Base-by-base conservation (phyloP, 2,797 vertebrate genomes). In the Otolemur crassicaudatus region DNA sequence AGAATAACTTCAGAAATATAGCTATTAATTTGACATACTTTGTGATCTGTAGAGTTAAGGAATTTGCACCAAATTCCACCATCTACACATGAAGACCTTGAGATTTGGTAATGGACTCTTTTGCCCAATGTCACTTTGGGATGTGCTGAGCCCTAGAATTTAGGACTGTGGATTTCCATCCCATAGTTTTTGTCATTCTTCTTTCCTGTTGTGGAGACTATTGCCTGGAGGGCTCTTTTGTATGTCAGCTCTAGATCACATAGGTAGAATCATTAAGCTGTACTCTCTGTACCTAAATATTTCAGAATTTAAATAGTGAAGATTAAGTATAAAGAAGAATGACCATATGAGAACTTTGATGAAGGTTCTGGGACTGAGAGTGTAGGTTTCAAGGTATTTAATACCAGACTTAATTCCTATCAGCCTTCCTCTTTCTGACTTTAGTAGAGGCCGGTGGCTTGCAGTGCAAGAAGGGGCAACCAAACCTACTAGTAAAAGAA, bases 241-340 rank as follows among this genome's bases (percentile, higher is more conserved):
- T 87, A 16, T 81, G 12, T 25, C 6, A 69, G 69, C n/a, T 94
- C 19, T 72, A 84, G 46, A 56, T 73, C 40, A 76, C 93, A 19
- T 79, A 12, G 6, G 22, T 89, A 46, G 46, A 87, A 84, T 91
- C 94, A 53, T 53, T 94, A 31, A 96, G 22, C 65, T 58, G 7
- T 77, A 22, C 0, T 8, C 11, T 31, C n/a, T 13, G 3, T 56
- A 29, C 16, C 53, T 79, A 90, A 60, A 79, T 91, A 93, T 79
- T 87, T 88, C 73, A 75, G 73, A 37, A 40, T 95, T 94, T 94
- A 40, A 85, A n/a, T 87, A 80, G 43, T 93, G 61, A 91, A 94
- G 70, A 80, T n/a, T 72, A 49, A 84, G 31, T 27, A 81, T 40
- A 77, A 90, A 67, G 80, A 84, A 87, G 20, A 87, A 67, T 88